Evolutionary conservation across 2,113 vertebrate species (phyloP).

Genomic region (Oreochromis niloticus): DNA sequence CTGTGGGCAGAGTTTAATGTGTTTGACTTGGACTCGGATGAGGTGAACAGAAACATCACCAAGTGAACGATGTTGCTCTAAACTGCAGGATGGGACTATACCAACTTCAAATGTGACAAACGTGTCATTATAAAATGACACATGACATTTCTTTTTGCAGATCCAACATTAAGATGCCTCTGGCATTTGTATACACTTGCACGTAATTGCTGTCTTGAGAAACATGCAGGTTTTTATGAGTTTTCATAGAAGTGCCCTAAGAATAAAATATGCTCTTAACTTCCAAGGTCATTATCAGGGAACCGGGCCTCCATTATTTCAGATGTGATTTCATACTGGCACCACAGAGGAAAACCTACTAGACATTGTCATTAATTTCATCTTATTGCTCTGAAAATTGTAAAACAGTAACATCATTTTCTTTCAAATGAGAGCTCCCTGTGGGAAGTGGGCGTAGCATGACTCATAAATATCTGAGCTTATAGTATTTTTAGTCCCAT

Average conservation of each 20-base stretch:
- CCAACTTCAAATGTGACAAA: not conserved
- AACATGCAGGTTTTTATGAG: not conserved
- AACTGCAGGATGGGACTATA: not conserved
- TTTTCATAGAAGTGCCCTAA: not conserved
- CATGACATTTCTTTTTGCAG: not conserved
- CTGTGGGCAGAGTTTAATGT: not conserved
- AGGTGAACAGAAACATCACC: not conserved
- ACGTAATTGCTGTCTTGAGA: not conserved
- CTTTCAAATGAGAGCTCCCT: not conserved
- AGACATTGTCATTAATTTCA: not conserved
- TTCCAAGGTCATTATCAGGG: not conserved
- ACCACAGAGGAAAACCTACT: not conserved
- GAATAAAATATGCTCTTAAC: not conserved
- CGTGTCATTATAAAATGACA: not conserved
- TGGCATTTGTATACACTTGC: not conserved
- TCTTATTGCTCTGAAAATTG: not conserved
- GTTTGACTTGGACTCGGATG: not conserved
- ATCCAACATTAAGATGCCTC: not conserved
- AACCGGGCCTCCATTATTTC: not conserved
- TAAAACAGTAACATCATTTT: not conserved
- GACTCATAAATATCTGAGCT: not conserved
- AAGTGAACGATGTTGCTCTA: not conserved
- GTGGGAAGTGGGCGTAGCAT: not conserved
- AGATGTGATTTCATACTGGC: not conserved
- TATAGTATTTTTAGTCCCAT: not conserved